These are phyloP conservation scores for Microctonus aethiopoides DNA, from an alignment of 2,888 invertebrate genomes.

Conservation along the genomic window DNA sequence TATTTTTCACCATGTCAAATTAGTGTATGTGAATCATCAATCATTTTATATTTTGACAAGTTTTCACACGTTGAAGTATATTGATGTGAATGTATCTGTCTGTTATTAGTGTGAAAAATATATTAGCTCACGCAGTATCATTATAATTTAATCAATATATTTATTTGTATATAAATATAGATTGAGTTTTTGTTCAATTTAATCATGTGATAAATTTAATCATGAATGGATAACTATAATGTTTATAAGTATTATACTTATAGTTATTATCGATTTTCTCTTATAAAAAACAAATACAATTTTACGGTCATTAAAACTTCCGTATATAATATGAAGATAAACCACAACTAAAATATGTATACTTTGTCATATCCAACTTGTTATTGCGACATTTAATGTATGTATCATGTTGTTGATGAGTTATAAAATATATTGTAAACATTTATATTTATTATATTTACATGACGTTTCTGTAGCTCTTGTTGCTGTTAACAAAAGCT, in stretches of 20 bases:
- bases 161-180: too few species aligned
- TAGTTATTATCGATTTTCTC: neutral
- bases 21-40: neutral
- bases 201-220: neutral
- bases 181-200: neutral
- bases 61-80: neutral
- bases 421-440: neutral
- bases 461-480: neutral
- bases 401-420: neutral
- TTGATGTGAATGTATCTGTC: neutral
- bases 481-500: neutral
- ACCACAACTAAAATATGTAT: neutral
- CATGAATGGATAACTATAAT: neutral
- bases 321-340: neutral
- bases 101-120: neutral
- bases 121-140: slow-evolving; percentile 27
- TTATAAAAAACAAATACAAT: neutral
- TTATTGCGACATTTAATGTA: neutral
- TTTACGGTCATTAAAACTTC: neutral
- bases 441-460: neutral
- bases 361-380: neutral
- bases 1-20: neutral
- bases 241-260: neutral
- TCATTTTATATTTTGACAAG: neutral
- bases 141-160: slow-evolving; percentile 21